These are phyloP conservation scores for Papilio xuthus DNA, from an alignment of 1,140 invertebrate species.

Conservation along the genomic window DNA sequence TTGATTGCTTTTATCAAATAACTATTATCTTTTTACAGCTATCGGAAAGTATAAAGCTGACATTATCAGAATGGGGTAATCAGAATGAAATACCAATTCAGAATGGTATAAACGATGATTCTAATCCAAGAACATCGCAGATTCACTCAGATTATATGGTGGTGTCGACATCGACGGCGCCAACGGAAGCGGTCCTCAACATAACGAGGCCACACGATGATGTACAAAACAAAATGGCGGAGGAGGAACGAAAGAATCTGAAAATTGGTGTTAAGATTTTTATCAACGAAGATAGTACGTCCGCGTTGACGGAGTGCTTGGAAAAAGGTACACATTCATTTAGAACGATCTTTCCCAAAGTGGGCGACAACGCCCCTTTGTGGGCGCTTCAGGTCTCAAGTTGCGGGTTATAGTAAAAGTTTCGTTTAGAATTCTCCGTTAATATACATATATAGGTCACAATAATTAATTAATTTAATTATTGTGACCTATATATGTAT, in stretches of 20 bases:
- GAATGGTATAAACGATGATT: slow-evolving; percentile 55
- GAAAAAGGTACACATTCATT: slow-evolving; percentile 78
- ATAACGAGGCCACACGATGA: slow-evolving; percentile 82
- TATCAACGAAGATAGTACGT: slow-evolving; percentile 82
- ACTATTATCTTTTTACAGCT: slow-evolving; percentile 77
- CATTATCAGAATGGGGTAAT: slow-evolving; percentile 81
- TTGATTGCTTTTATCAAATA: not conserved
- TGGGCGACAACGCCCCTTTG: too few relatives aligned
- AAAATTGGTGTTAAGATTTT: slow-evolving; percentile 86
- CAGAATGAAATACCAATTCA: slow-evolving; percentile 57
- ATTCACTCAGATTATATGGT: slow-evolving; percentile 67
- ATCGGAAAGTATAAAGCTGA: slow-evolving; percentile 87
- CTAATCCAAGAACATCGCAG: slow-evolving; percentile 44
- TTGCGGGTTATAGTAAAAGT: too few relatives aligned
- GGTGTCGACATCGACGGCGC: slow-evolving; percentile 51
- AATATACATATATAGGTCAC: too few relatives aligned
- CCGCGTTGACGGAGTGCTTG: slow-evolving; percentile 81
- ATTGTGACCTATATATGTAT: too few relatives aligned
- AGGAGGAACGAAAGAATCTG: slow-evolving; percentile 83
- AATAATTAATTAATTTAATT: too few relatives aligned
- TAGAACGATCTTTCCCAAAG: too few relatives aligned
- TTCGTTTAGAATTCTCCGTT: too few relatives aligned
- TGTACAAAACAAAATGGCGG: slow-evolving; percentile 82
- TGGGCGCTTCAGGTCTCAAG: too few relatives aligned
- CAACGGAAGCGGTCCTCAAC: slow-evolving; percentile 62